A percentile compares a stretch with the other conserved stretches of the same genome.
Evolutionary conservation across 1,140 invertebrate species (phyloP).

Genomic region (Drosophila mojavensis): DNA sequence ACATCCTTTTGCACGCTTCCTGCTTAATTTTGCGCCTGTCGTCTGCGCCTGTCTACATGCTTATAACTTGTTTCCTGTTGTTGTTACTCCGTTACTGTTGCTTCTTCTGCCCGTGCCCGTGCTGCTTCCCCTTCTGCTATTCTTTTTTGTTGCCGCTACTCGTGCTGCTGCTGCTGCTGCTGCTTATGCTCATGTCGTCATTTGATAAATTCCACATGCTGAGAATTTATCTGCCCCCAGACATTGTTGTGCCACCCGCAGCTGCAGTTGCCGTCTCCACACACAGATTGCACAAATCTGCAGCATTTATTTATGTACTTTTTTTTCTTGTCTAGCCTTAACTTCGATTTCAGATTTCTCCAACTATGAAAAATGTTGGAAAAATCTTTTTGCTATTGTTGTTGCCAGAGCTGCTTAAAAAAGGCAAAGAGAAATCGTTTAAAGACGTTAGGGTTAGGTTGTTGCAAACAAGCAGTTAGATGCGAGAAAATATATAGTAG

Average conservation of each 20-base stretch:
- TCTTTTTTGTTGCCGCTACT: background rate
- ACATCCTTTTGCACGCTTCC: slow-evolving; percentile 52
- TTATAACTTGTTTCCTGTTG: slow-evolving; percentile 77
- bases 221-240: slow-evolving; percentile 63
- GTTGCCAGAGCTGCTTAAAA: background rate
- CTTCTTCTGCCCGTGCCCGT: background rate
- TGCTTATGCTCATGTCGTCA: slow-evolving; percentile 55
- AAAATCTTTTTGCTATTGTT: slow-evolving; percentile 23
- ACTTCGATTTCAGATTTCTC: slow-evolving; percentile 43
- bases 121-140: background rate
- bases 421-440: background rate
- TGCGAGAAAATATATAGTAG: background rate
- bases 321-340: background rate
- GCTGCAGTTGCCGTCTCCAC: slow-evolving; percentile 20
- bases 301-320: slow-evolving; percentile 1
- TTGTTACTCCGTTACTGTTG: slow-evolving; percentile 17
- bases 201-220: slow-evolving; percentile 79
- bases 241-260: slow-evolving; percentile 24
- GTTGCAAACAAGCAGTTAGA: background rate
- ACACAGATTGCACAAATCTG: slow-evolving; percentile 55
- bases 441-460: background rate
- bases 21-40: slow-evolving; percentile 75
- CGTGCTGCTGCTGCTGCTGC: slow-evolving; percentile 26
- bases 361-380: slow-evolving; percentile 13
- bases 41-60: slow-evolving; percentile 76